Evolutionary conservation across 2,113 vertebrate species (phyloP), one percentile per base, ranked within the genome.

Genomic region (Osmerus eperlanus): DNA sequence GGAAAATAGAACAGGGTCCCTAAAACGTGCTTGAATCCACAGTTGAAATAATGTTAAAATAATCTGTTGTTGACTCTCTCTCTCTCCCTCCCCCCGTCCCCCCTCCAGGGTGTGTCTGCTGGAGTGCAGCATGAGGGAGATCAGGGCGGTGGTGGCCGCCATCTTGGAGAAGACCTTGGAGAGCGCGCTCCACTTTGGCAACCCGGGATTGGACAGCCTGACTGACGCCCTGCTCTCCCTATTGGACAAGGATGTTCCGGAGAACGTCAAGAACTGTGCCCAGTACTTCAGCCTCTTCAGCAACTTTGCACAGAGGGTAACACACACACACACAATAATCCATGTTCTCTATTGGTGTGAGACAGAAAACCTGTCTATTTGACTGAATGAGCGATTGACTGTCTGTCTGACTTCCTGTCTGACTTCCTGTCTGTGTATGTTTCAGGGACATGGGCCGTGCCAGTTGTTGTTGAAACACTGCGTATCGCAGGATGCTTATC

Each of bases 251-350:
- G 97, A 99, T 63, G 95, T 99, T 11, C 95, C 96, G 4, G 97
- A 99, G 87, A 99, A 98, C 87, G 98, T 97, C 89, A 99, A 99
- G 89, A 98, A 98, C 88, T 99, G 97, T 83, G 92, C 95, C 1
- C 97, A 99, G 86, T 99, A 98, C 89, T 99, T 99, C 86, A 90
- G 92, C 85, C 32, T 32, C 3, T 99, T 99, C 92, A 98, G 95
- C 87, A 98, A 92, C 91, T 99, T 99, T 70, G 90, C 96, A 65
- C 97, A 99, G 81, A 97, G 95, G 96, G 97, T 99, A 93, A 90
- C 67, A 25, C 12, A 60, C 23, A 28, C 3, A 36, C 14, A 56
- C 5, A 15, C 15, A 3, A 13, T 41, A 8, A 68, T 62, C 29
- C 29, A 6, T 41, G 36, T 41, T 41, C 36, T 41, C 36, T 41